Conservation (phyloP, 2,888 invertebrate genomes). For the Punctoribates punctum region DNA sequence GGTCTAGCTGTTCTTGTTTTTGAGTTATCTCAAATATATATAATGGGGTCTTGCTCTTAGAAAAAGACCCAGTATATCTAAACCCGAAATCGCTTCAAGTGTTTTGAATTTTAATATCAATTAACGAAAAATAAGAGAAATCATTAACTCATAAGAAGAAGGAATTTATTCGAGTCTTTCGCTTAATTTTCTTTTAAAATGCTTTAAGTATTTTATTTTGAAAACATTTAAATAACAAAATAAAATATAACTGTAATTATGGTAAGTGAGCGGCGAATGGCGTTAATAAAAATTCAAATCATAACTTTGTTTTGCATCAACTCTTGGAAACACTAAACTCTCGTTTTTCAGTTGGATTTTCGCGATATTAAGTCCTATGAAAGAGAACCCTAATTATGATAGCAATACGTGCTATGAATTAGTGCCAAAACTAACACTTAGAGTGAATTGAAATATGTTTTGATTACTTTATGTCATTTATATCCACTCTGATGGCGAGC, state of each 20-base stretch:
- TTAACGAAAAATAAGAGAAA: background rate
- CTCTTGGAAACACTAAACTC: background rate
- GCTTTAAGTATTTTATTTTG: background rate
- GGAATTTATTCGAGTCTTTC: background rate
- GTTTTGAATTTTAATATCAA: constrained; percentile 7
- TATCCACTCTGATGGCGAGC: background rate
- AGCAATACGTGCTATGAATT: constrained; percentile 32
- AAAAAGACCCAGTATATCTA: no score
- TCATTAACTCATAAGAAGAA: background rate
- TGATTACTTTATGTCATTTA: constrained; percentile 34
- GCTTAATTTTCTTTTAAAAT: background rate
- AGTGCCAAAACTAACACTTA: constrained; percentile 42
- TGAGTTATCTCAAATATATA: no score
- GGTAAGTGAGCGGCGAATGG: background rate
- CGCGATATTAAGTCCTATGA: background rate
- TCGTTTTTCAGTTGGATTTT: background rate
- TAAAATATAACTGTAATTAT: constrained; percentile 12
- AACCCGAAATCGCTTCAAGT: background rate
- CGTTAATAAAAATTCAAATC: constrained; percentile 29
- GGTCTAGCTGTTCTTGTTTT: no score
- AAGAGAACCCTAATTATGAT: background rate
- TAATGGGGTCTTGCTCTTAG: no score
- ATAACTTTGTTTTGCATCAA: constrained; percentile 19
- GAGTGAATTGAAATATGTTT: constrained; percentile 38
- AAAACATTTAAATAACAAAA: background rate